These are phyloP conservation scores for Idaea dimidiata DNA, from an alignment of 2,888 invertebrate genomes.

Conservation along the genomic window DNA sequence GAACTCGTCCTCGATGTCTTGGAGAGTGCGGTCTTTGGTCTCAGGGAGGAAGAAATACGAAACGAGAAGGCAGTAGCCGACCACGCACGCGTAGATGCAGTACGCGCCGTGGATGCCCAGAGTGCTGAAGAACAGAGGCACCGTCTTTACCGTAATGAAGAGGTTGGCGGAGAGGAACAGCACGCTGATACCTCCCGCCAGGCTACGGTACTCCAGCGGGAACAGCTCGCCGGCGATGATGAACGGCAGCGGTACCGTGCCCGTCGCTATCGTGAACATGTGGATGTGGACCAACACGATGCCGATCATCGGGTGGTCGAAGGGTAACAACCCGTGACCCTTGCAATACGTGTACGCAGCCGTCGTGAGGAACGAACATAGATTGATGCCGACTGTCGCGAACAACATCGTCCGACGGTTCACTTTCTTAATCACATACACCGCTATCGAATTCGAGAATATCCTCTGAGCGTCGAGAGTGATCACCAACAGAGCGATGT, in stretches of 20 bases:
- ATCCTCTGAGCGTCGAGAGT: conserved; percentile 59
- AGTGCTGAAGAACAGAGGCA: conserved; percentile 45
- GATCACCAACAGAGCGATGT: conserved; percentile 52
- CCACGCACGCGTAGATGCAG: conserved; percentile 47
- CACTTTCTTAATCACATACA: conserved; percentile 60
- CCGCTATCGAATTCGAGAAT: conserved; percentile 51
- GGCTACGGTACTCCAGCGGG: conserved; percentile 78
- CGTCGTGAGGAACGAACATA: conserved; percentile 47
- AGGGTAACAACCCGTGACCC: conserved; percentile 26
- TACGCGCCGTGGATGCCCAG: conserved; percentile 55
- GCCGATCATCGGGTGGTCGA: conserved; percentile 51
- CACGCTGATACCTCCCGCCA: conserved; percentile 71
- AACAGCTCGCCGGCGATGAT: conserved; percentile 86
- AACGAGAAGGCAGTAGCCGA: conserved; percentile 48
- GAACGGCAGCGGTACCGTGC: conserved; percentile 83
- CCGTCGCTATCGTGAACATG: conserved; percentile 77
- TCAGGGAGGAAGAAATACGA: conserved; percentile 56
- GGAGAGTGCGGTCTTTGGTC: conserved; percentile 59
- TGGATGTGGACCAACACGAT: conserved; percentile 53
- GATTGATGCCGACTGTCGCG: conserved; percentile 49
- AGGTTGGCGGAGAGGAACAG: conserved; percentile 52
- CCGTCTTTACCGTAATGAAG: conserved; percentile 54
- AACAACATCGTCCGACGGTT: conserved; percentile 58
- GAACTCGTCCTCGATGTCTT: conserved; percentile 62
- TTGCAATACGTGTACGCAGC: conserved; percentile 56